Base-by-base conservation (phyloP, 2,888 invertebrate genomes). In the Endomychus coccineus region DNA sequence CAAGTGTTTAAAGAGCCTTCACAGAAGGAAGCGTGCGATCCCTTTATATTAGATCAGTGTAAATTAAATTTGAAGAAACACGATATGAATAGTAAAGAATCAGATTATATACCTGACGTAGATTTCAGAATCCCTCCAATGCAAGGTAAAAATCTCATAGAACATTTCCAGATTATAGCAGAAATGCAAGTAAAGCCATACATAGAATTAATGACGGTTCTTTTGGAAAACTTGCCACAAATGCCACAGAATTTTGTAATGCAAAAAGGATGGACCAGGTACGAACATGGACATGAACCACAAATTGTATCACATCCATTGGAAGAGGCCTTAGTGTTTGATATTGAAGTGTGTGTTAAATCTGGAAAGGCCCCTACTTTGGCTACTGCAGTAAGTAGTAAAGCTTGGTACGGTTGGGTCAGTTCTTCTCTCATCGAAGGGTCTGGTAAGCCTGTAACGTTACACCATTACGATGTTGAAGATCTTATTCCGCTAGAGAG, bases 401-500 rank as follows among this genome's bases (percentile, higher is more conserved):
- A 78, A 40, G 79, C 85, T 38, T 98, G 97, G 97, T 98, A 96
- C 58, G 82, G 88, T 10, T 97, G 96, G 97, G 83, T 90, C 6
- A 89, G 89, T 58, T 73, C 78, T 4, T 71, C 79, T 6, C 58
- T 96, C 1, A 71, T 80, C 16, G 69, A 74, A 38, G 74, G 73
- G 1, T 68, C 52, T 27, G 61, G 50, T 55, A 72, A 59, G 42
- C 67, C 67, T 29, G 61, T 64, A 12, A 62, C 67, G n/a, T 63
- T 57, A 52, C 59, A 58, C 50, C 50, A 68, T 22, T 71, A 74
- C 43, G 59, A 61, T 0, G 55, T 75, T 2, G 70, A 80, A 24
- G 74, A 84, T 52, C 68, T 97, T 7, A 88, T 97, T 56, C 85
- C 91, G 0, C 54, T 94, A 33, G 90, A 88, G 59, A 79, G 79